A percentile compares a stretch with the other conserved stretches of the same genome.
These are phyloP conservation scores for Pyrocoelia pectoralis DNA, from an alignment of 2,888 invertebrate genomes.

Conservation along the genomic window DNA sequence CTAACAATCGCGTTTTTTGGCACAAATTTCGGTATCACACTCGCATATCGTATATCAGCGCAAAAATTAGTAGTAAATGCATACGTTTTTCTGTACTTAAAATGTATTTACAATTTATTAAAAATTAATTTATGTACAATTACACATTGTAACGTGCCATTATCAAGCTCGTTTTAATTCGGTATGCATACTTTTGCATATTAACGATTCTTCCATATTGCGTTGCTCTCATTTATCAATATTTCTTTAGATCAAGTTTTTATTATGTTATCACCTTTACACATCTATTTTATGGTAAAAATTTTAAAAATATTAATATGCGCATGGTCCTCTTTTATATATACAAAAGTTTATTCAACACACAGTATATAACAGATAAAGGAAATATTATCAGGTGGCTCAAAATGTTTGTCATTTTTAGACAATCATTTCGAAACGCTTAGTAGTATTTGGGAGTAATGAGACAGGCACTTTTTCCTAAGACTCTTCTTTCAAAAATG, in stretches of 20 bases:
- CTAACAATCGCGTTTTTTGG: not conserved
- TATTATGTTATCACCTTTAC: constrained; percentile 26
- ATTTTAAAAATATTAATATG: constrained; percentile 33
- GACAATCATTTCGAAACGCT: too few relatives aligned
- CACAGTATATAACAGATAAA: not conserved
- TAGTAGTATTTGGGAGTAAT: too few relatives aligned
- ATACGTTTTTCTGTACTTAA: constrained; percentile 6
- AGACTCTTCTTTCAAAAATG: not conserved
- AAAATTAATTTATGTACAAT: constrained; percentile 32
- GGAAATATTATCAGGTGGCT: too few relatives aligned
- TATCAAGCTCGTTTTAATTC: constrained; percentile 31
- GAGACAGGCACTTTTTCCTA: constrained; percentile 1
- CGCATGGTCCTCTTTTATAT: constrained; percentile 34
- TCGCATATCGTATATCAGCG: not conserved
- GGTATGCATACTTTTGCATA: constrained; percentile 11
- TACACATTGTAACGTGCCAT: constrained; percentile 25
- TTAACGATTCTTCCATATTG: not conserved
- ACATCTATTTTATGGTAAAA: constrained; percentile 27
- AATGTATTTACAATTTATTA: constrained; percentile 31
- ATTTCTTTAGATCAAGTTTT: constrained; percentile 17
- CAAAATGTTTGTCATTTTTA: too few relatives aligned
- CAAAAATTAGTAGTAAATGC: constrained; percentile 6
- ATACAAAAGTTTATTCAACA: constrained; percentile 24
- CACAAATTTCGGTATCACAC: not conserved
- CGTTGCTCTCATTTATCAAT: not conserved